These are phyloP conservation scores for Drosophila antonietae DNA, from an alignment of 2,888 invertebrate genomes.

Conservation along the genomic window DNA sequence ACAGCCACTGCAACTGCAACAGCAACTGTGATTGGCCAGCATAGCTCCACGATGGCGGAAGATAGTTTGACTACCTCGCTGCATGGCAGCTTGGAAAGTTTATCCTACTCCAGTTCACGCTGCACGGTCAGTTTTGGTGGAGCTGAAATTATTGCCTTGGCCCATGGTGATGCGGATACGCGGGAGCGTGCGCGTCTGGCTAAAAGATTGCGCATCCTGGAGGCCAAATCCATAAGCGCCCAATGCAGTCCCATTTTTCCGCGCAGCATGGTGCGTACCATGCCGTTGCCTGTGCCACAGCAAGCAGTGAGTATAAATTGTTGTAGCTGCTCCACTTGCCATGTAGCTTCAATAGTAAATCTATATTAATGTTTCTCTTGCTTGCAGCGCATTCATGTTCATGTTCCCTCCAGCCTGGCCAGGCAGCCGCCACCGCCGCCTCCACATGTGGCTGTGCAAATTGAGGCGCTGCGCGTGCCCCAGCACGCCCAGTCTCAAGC, in stretches of 20 bases:
- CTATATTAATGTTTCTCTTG: not conserved
- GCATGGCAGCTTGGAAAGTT: conserved; percentile 83
- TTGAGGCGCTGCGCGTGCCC: conserved; percentile 62
- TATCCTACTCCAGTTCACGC: conserved; percentile 84
- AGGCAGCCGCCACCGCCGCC: conserved; percentile 18
- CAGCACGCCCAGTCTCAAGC: conserved; percentile 17
- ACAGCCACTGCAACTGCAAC: conserved; percentile 56
- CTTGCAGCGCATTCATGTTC: conserved; percentile 62
- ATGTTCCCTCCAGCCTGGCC: conserved; percentile 77
- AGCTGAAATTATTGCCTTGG: conserved; percentile 73
- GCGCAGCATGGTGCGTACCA: conserved; percentile 68
- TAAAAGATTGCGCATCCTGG: conserved; percentile 82
- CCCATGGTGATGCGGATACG: conserved; percentile 70
- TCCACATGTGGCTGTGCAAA: conserved; percentile 64
- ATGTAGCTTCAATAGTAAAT: not conserved
- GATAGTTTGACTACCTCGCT: conserved; percentile 83
- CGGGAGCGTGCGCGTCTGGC: conserved; percentile 73
- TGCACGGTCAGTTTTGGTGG: conserved; percentile 83
- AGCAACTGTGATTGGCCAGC: conserved; percentile 64
- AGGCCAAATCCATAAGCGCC: conserved; percentile 85
- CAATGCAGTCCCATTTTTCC: conserved; percentile 84
- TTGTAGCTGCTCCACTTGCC: not conserved
- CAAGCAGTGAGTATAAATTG: conserved; percentile 45
- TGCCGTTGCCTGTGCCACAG: conserved; percentile 57
- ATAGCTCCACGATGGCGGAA: conserved; percentile 83